Evolutionary conservation across 2,113 vertebrate species (phyloP).

Genomic region (Gymnobelideus leadbeateri): DNA sequence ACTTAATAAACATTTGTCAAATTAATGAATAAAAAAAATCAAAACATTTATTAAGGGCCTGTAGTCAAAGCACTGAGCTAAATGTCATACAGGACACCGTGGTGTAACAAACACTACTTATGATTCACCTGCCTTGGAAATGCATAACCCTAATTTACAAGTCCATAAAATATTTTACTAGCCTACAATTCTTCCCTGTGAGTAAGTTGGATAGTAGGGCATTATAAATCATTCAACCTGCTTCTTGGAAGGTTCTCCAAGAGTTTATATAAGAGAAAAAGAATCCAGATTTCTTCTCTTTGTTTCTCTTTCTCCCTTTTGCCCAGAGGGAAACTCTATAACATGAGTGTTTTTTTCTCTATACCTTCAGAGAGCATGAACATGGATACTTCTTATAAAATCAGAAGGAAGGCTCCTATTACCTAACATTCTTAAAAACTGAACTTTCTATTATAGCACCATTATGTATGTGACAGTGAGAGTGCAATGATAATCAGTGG

Average conservation of each 20-base stretch:
- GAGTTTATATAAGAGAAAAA: not conserved
- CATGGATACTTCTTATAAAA: not conserved
- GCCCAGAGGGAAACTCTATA: not conserved
- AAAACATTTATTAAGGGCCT: constrained; percentile 12
- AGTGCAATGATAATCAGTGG: no score
- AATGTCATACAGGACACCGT: not conserved
- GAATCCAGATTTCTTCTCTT: not conserved
- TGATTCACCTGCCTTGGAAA: constrained; percentile 40
- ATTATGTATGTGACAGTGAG: no score
- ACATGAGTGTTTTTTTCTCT: not conserved
- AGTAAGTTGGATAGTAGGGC: not conserved
- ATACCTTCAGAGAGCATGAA: not conserved
- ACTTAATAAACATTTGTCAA: constrained; percentile 27
- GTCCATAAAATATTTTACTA: constrained; percentile 33
- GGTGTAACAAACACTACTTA: constrained; percentile 28
- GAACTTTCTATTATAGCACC: not conserved
- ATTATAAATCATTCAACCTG: not conserved
- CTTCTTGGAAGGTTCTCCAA: not conserved
- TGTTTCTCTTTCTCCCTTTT: not conserved
- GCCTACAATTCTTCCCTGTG: constrained; percentile 26
- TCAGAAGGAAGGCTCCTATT: not conserved
- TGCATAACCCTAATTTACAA: constrained; percentile 48
- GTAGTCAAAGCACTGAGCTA: constrained; percentile 12
- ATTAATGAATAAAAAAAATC: constrained; percentile 10
- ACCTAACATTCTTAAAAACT: not conserved